Percentiles rank a stretch among this genome's conserved stretches.
These are phyloP conservation scores for Alsophila aescularia DNA, from an alignment of 2,888 invertebrate genomes.

Conservation along the genomic window DNA sequence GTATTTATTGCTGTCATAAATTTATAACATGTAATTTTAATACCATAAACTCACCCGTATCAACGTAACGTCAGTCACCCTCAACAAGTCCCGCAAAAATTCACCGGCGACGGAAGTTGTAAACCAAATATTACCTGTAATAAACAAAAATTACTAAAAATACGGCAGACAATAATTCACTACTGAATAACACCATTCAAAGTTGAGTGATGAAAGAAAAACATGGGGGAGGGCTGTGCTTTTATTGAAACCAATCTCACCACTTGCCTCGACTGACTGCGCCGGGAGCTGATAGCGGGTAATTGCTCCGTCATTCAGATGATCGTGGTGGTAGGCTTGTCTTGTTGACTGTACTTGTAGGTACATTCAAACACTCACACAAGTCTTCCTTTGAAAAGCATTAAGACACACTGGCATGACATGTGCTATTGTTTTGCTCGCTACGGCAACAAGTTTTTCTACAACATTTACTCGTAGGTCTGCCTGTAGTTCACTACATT, in stretches of 20 bases:
- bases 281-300: conserved; percentile 75
- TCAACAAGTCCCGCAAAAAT: background rate
- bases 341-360: conserved; percentile 73
- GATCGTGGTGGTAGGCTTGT: conserved; percentile 72
- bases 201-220: conserved; percentile 80
- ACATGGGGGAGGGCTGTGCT: conserved; percentile 80
- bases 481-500: too few species aligned
- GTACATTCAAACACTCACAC: conserved; percentile 49
- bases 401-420: conserved; percentile 57
- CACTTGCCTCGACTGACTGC: conserved; percentile 79
- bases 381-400: conserved; percentile 74
- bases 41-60: conserved; percentile 1
- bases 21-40: background rate
- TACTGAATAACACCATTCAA: conserved; percentile 75
- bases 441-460: conserved; percentile 53
- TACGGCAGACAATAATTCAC: conserved; percentile 25
- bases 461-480: background rate
- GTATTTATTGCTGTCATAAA: background rate
- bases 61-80: background rate
- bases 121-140: conserved; percentile 59
- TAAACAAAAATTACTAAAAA: conserved; percentile 41
- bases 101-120: conserved; percentile 5
- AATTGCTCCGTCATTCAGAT: conserved; percentile 83
- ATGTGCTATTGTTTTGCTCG: conserved; percentile 60
- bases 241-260: conserved; percentile 83